A percentile compares a stretch with the other conserved stretches of the same genome.
phyloP scores from a whole-genome alignment of 2,797 vertebrate genomes.

The Varecia variegata region DNA sequence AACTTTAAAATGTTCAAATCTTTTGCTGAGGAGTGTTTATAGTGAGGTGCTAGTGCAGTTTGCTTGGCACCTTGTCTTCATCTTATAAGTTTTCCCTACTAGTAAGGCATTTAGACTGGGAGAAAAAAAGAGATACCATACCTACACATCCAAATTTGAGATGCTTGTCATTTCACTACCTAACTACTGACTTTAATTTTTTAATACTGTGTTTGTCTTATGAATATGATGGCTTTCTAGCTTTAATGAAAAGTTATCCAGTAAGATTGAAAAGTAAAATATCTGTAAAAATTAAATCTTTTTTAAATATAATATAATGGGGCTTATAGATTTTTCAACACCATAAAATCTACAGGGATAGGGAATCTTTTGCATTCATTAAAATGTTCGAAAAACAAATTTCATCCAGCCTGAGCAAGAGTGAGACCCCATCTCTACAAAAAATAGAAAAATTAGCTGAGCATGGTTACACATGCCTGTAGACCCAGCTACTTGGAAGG shows the following conservation, averaged over 20 bases:
- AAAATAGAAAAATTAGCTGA: background rate
- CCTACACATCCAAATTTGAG: background rate
- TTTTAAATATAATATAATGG: background rate
- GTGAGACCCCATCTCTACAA: background rate
- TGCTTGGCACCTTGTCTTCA: background rate
- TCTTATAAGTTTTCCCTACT: background rate
- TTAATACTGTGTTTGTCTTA: background rate
- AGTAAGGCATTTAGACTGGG: background rate
- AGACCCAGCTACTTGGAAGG: background rate
- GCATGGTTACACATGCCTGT: background rate
- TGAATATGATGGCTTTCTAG: background rate
- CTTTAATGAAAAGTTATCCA: conserved; percentile 35
- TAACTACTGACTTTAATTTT: background rate
- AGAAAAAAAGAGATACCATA: background rate
- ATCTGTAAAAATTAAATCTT: background rate
- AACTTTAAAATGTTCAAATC: background rate
- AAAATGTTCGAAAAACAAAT: conserved; percentile 3
- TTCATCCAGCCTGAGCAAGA: background rate
- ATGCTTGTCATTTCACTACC: conserved; percentile 1
- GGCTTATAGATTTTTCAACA: background rate
- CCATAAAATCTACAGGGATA: background rate
- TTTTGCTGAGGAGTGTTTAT: background rate
- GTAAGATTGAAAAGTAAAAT: background rate
- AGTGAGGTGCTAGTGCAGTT: background rate
- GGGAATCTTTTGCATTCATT: background rate